These are phyloP conservation scores for Megalurothrips usitatus DNA, from an alignment of 2,888 invertebrate genomes.

Conservation along the genomic window DNA sequence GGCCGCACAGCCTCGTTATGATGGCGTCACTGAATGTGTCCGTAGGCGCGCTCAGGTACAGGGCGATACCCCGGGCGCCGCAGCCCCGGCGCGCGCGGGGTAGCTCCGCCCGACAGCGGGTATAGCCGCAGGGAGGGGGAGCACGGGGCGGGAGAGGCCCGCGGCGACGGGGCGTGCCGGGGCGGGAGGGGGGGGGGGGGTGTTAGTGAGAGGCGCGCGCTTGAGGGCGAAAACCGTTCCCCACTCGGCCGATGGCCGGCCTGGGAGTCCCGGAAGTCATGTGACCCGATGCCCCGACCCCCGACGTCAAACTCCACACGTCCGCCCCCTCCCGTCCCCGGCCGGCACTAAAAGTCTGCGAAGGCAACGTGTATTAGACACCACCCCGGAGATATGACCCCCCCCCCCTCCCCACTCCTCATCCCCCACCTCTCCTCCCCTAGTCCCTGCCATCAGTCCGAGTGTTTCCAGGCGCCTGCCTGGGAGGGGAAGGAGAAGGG, in stretches of 20 bases:
- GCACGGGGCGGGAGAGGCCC: neutral
- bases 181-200: neutral
- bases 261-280: too few relatives aligned
- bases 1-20: too few relatives aligned
- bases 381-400: neutral
- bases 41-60: neutral
- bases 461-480: neutral
- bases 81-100: neutral
- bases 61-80: neutral
- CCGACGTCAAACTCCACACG: neutral
- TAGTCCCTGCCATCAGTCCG: neutral
- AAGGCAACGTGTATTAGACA: slow-evolving; percentile 16
- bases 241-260: too few relatives aligned
- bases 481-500: neutral
- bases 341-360: neutral
- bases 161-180: too few relatives aligned
- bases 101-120: neutral
- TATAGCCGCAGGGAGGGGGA: neutral
- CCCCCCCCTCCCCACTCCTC: neutral
- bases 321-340: neutral
- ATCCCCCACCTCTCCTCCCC: neutral
- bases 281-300: neutral
- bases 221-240: neutral
- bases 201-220: neutral
- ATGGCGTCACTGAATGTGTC: too few relatives aligned